Conservation (phyloP, 2,888 invertebrate genomes). For the Leptopilina myrica region DNA sequence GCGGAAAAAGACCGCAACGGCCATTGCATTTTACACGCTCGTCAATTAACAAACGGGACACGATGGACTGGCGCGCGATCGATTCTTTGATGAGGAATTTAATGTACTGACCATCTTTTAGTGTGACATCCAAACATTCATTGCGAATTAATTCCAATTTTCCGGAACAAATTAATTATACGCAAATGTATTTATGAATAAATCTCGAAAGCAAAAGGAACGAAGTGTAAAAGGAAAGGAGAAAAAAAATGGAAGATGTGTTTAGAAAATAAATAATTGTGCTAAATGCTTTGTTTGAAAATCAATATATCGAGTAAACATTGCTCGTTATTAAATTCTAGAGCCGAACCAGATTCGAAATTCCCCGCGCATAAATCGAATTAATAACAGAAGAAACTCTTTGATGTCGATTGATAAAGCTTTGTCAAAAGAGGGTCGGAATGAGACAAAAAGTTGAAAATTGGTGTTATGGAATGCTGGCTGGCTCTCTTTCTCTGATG, state of each 20-base stretch:
- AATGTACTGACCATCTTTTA: constrained; percentile 7
- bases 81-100: constrained; percentile 24
- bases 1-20: constrained; percentile 30
- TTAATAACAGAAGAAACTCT: constrained; percentile 23
- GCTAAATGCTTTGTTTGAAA: background rate
- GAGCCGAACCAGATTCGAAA: background rate
- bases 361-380: background rate
- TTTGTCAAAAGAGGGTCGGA: constrained; percentile 4
- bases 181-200: background rate
- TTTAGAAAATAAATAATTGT: too few relatives aligned
- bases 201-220: too few relatives aligned
- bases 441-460: constrained; percentile 18
- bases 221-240: too few relatives aligned
- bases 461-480: constrained; percentile 16
- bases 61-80: constrained; percentile 18
- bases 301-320: background rate
- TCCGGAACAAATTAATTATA: background rate
- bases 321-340: background rate
- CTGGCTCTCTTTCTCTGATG: background rate
- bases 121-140: constrained; percentile 18
- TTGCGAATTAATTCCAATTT: constrained; percentile 7
- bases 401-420: constrained; percentile 22
- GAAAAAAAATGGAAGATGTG: too few relatives aligned
- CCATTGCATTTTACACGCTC: constrained; percentile 39
- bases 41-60: constrained; percentile 32